Evolutionary conservation across 1,140 invertebrate species (phyloP).

Genomic region (Achroia grisella): DNA sequence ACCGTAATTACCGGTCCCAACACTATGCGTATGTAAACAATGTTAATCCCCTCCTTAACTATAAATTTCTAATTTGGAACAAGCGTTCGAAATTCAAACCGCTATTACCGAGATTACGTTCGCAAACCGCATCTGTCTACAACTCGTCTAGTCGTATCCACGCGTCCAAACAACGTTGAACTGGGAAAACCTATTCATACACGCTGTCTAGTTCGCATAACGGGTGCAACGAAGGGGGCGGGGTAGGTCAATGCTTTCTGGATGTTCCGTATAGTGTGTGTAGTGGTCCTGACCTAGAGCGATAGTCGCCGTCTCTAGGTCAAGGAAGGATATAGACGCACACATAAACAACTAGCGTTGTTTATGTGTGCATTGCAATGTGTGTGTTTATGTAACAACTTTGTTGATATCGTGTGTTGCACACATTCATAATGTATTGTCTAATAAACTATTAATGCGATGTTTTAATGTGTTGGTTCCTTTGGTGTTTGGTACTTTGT

Average conservation of each 20-base stretch:
- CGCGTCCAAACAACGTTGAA: slow-evolving; percentile 32
- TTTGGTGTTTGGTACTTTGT: too few species aligned
- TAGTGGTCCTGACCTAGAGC: slow-evolving; percentile 57
- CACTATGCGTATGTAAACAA: too few species aligned
- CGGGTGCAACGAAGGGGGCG: slow-evolving; percentile 12
- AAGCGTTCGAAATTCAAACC: slow-evolving; percentile 36
- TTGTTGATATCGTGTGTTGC: too few species aligned
- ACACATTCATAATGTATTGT: too few species aligned
- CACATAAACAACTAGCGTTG: slow-evolving; percentile 4
- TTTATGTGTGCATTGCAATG: slow-evolving; percentile 1
- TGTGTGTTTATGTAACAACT: too few species aligned
- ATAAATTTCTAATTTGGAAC: slow-evolving; percentile 3
- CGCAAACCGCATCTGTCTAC: slow-evolving; percentile 41
- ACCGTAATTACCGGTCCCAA: too few species aligned
- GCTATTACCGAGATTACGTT: slow-evolving; percentile 31
- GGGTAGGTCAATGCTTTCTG: slow-evolving; percentile 24
- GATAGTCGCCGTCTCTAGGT: slow-evolving; percentile 56
- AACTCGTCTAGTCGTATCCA: slow-evolving; percentile 52
- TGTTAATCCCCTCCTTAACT: slow-evolving; percentile 1
- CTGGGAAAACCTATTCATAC: slow-evolving; percentile 30
- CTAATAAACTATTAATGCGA: too few species aligned
- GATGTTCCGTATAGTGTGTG: slow-evolving; percentile 43
- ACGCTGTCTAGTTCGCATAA: slow-evolving; percentile 12
- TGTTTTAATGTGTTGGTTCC: too few species aligned
- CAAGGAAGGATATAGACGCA: slow-evolving; percentile 27